Conservation (phyloP, 2,888 invertebrate species). For the Hanleya hanleyi region DNA sequence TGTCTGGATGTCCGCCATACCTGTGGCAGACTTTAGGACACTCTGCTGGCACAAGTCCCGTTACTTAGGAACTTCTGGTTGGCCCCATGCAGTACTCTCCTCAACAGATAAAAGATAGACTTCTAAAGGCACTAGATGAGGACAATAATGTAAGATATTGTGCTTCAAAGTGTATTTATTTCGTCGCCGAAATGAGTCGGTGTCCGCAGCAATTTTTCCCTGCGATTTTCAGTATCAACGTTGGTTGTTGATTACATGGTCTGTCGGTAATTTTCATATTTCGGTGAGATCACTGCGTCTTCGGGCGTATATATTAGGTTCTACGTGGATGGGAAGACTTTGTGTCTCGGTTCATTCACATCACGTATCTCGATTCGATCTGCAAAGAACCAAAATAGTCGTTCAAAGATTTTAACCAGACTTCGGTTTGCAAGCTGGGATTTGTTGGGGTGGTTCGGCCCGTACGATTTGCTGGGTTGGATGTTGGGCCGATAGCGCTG, state of each 20-base stretch:
- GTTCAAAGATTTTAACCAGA: no score
- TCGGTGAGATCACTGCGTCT: no score
- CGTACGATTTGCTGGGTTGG: no score
- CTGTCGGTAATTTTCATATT: no score
- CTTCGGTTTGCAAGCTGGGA: no score
- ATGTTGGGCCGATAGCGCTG: no score
- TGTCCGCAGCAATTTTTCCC: neutral
- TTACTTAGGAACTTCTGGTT: constrained; percentile 74
- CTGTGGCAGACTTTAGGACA: constrained; percentile 74
- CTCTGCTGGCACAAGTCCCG: constrained; percentile 75
- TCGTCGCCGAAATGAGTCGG: neutral
- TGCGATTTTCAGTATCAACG: neutral
- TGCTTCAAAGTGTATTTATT: neutral
- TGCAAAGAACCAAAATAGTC: no score
- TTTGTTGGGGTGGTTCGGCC: no score
- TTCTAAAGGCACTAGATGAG: constrained; percentile 96
- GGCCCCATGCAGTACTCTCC: constrained; percentile 77
- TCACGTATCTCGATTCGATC: no score
- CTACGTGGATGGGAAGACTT: no score
- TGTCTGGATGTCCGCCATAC: constrained; percentile 76
- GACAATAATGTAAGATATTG: constrained; percentile 94
- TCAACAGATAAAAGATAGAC: constrained; percentile 91
- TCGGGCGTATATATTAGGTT: no score
- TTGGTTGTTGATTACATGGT: neutral
- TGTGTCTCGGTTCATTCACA: no score